Base-by-base conservation (phyloP, 2,797 vertebrate species). In the Enteromius anoplus region DNA sequence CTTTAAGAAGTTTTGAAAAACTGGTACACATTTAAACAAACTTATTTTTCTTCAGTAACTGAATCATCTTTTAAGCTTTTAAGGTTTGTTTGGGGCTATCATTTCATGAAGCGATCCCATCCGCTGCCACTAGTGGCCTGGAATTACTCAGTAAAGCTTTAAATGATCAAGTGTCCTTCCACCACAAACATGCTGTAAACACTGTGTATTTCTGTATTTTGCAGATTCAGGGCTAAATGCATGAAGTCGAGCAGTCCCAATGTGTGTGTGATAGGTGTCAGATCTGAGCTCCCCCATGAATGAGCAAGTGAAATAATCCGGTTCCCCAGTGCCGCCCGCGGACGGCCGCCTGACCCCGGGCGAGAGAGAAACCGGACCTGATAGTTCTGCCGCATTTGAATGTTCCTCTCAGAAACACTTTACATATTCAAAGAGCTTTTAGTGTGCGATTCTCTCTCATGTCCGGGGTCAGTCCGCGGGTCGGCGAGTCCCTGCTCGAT, bases 301-400 rank as follows among this genome's bases (percentile, higher is more conserved):
- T 64, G 21, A 14, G 88, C 88, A 64, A 72, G 84, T 49, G 79
- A 86, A 88, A 84, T 90, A 89, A 90, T 89, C 84, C 87, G 34
- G 80, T 78, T 82, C 58, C 84, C 77, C 84, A n/a, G 73, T 66
- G 68, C 55, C 10, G 65, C 29, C 62, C 34, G 21, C 32, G 53
- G 85, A 78, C 6, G 14, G 42, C 60, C 76, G 75, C 78, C 69
- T 81, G 87, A 89, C 90, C 90, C 87, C 78, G 64, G 93, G 94
- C 92, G 92, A 92, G 91, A 92, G 93, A 93, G 93, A 93, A 93
- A 93, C 91, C 90, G 91, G 91, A 92, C 92, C 93, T 92, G 94
- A 95, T 95, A 94, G 94, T 95, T 95, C 93, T 94, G 93, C 88
- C 91, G 90, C 94, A 95, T 95, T 94, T 91, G 88, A 73, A 69